phyloP scores from a whole-genome alignment of 1,140 invertebrate genomes.

The Panagrolaimus sp. region DNA sequence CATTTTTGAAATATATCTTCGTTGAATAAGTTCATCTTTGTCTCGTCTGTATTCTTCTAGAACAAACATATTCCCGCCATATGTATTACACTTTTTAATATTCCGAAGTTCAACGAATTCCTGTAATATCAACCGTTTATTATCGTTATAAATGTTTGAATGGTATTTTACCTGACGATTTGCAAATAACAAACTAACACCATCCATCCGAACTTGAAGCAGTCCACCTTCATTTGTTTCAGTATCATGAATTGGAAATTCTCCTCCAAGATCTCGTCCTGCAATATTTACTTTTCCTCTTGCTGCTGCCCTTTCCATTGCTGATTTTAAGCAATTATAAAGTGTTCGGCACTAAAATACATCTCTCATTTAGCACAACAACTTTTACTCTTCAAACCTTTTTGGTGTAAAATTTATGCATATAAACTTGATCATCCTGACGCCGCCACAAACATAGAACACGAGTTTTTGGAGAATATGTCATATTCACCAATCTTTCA shows the following conservation, averaged over 20 bases:
- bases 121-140: slow-evolving; percentile 69
- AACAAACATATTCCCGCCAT: slow-evolving; percentile 93
- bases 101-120: slow-evolving; percentile 98
- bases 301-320: slow-evolving; percentile 90
- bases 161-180: slow-evolving; percentile 85
- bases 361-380: neutral
- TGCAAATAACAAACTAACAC: slow-evolving; percentile 91
- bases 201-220: slow-evolving; percentile 97
- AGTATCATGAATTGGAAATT: slow-evolving; percentile 96
- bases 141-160: neutral
- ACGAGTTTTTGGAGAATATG: slow-evolving; percentile 94
- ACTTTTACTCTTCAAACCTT: slow-evolving; percentile 69
- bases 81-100: slow-evolving; percentile 96
- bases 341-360: slow-evolving; percentile 84
- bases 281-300: slow-evolving; percentile 66
- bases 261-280: slow-evolving; percentile 79
- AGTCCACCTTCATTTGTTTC: slow-evolving; percentile 89
- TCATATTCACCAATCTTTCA: slow-evolving; percentile 93
- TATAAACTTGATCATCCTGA: slow-evolving; percentile 67
- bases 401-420: slow-evolving; percentile 97
- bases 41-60: slow-evolving; percentile 98
- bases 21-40: slow-evolving; percentile 86
- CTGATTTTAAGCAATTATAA: slow-evolving; percentile 95
- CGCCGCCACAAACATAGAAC: slow-evolving; percentile 84
- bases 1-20: slow-evolving; percentile 96